Evolutionary conservation across 2,113 vertebrate species (phyloP).

Genomic region (Tyto alba): DNA sequence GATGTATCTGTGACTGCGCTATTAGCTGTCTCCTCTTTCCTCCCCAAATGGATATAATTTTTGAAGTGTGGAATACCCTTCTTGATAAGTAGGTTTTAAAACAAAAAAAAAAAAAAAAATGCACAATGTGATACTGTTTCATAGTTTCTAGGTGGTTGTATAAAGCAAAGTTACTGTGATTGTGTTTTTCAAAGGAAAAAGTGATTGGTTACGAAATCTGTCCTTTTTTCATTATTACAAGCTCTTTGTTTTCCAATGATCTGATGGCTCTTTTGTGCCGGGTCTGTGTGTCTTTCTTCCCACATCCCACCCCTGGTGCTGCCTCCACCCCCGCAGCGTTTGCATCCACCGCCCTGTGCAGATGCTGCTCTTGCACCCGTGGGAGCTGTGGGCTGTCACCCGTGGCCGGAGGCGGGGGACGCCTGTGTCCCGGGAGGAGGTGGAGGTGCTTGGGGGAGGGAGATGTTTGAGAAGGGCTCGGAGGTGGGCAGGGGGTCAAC

Average conservation of each 20-base stretch:
- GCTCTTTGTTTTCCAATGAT: conserved; percentile 77
- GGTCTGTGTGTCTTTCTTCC: background rate
- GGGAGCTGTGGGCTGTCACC: background rate
- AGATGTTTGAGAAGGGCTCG: background rate
- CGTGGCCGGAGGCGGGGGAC: background rate
- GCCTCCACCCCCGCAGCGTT: accelerated
- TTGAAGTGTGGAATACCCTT: conserved; percentile 76
- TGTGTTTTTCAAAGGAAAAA: conserved; percentile 91
- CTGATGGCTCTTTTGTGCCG: conserved; percentile 69
- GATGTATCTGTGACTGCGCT: conserved; percentile 79
- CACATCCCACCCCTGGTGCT: background rate
- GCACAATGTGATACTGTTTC: conserved; percentile 86
- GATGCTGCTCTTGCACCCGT: background rate
- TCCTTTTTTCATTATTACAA: conserved; percentile 81
- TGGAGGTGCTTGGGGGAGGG: background rate
- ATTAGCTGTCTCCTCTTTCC: conserved; percentile 74
- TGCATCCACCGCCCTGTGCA: background rate
- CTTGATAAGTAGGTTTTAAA: conserved; percentile 80
- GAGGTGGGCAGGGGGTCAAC: background rate
- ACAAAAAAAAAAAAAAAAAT: conserved; percentile 25
- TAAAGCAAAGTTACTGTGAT: conserved; percentile 84
- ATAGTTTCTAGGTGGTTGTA: conserved; percentile 92
- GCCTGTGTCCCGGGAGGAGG: background rate
- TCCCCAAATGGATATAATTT: conserved; percentile 76
- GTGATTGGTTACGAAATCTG: conserved; percentile 76